phyloP scores from a whole-genome alignment of 2,888 invertebrate species.

The Anthrax anthrax region DNA sequence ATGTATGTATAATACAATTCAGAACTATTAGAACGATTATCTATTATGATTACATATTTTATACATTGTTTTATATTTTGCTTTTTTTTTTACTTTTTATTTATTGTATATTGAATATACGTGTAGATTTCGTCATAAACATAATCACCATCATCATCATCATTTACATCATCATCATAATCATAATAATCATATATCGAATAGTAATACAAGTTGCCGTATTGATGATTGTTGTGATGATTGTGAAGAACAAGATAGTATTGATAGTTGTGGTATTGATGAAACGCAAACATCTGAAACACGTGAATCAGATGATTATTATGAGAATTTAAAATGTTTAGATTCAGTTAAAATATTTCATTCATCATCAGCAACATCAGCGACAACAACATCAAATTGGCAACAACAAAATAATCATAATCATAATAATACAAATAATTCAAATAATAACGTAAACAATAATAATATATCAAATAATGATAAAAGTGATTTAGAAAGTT shows the following conservation, averaged over 20 bases:
- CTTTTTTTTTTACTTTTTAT: too few species aligned
- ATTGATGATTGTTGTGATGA: too few species aligned
- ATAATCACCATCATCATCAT: not conserved
- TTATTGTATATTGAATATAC: too few species aligned
- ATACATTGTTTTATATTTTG: too few species aligned
- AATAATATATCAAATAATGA: slow-evolving; percentile 35
- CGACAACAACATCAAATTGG: slow-evolving; percentile 13
- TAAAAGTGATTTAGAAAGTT: slow-evolving; percentile 35
- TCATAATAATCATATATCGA: too few species aligned
- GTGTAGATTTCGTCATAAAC: slow-evolving; percentile 3
- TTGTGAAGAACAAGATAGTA: slow-evolving; percentile 12
- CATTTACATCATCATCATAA: not conserved
- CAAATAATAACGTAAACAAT: too few species aligned
- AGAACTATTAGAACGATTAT: too few species aligned
- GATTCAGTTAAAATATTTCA: slow-evolving; percentile 19
- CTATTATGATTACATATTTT: too few species aligned
- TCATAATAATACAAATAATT: too few species aligned
- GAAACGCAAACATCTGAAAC: slow-evolving; percentile 16
- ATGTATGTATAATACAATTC: too few species aligned
- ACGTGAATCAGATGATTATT: slow-evolving; percentile 31
- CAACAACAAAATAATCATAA: slow-evolving; percentile 23
- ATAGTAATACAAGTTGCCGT: too few species aligned
- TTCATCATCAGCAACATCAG: too few species aligned
- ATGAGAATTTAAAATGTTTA: slow-evolving; percentile 32
- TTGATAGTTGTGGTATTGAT: slow-evolving; percentile 15